Evolutionary conservation across 1,140 invertebrate genomes (phyloP), one percentile per base, ranked within the genome.

Genomic region (Apocrypta bakeri): DNA sequence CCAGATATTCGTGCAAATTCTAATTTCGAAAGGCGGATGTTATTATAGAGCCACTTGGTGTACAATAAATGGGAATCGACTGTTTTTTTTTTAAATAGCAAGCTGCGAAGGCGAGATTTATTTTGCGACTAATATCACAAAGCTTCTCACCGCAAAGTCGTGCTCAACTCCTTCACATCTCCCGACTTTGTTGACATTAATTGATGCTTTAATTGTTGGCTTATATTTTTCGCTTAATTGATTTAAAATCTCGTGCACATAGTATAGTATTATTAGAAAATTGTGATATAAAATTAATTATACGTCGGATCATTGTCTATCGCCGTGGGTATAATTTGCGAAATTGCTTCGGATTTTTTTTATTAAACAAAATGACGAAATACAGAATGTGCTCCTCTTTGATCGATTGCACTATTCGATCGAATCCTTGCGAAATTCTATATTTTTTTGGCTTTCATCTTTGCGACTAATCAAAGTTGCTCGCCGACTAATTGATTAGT

Each of bases 11-110:
- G 31, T 74, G 33, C 42, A 81, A 75, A 81, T 81, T 61, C 27
- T 25, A 27, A 27, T 81, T 81, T 24, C 56, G 79, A 73, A 81
- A 81, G 33, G 79, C 79, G 79, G 72, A 68, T 74, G 37, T 71
- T 40, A 80, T 80, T 80, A 80, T 48, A n/a, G 17, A n/a, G 17
- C 17, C 14, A 1, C 1, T 6, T 17, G 31, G n/a, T 40, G 37
- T 29, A 80, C 69, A 73, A 80, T 80, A 63, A 80, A 80, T 73
- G 40, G 69, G 63, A 73, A 80, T 80, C 48, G 40, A 74, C 40
- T 40, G 33, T 42, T 66, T 29, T 66, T 29, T 11, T 9, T 1
- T 17, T 12, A 42, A 12, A 48, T 48, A 3, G 42, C 9, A 48
- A n/a, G n/a, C 40, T 9, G 31, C 37, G 33, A 48, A n/a, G 40